Base-by-base conservation (phyloP, 1,140 invertebrate species). In the Drosophila orena region DNA sequence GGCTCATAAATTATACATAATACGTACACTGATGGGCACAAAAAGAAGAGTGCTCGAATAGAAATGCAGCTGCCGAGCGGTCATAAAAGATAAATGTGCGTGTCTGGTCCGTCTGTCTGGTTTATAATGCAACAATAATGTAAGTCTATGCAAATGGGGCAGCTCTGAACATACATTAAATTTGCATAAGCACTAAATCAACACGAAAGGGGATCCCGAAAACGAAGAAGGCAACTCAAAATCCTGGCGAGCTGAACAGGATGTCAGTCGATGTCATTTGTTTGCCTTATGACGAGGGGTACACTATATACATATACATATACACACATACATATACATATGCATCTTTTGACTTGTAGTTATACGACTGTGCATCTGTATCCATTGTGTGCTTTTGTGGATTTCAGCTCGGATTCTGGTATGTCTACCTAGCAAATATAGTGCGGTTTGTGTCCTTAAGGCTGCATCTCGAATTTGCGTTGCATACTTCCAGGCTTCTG, bases 161-260 rank as follows among this genome's bases (percentile, higher is more conserved):
- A 55, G 65, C 59, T 73, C 58, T 47, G 84, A 83, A 73, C 79
- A 78, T 71, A 77, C 77, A 88, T 88, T 89, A 89, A 83, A 88
- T 88, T 88, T 88, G 84, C 84, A 88, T 88, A 84, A 88, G 79
- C 79, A 89, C 84, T 88, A 88, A 89, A 89, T 89, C 84, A 89
- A 88, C 84, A 88, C 79, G 79, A 84, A 84, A 79, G 70, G 54
- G 61, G 40, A 24, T 17, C 38, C 57, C 54, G 35, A 46, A 57
- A 22, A 42, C 73, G 59, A 38, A 54, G 46, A 52, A 59, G 56
- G 50, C 58, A 40, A 30, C 68, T 46, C 17, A 53, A 46, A 59
- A 54, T 47, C 35, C 49, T 72, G 46, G 44, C 44, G 37, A 65
- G 49, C 53, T 53, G 44, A 17, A 57, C 40, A 56, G 57, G 69